Evolutionary conservation across 1,140 invertebrate species (phyloP).

Genomic region (Drosophila truncata): DNA sequence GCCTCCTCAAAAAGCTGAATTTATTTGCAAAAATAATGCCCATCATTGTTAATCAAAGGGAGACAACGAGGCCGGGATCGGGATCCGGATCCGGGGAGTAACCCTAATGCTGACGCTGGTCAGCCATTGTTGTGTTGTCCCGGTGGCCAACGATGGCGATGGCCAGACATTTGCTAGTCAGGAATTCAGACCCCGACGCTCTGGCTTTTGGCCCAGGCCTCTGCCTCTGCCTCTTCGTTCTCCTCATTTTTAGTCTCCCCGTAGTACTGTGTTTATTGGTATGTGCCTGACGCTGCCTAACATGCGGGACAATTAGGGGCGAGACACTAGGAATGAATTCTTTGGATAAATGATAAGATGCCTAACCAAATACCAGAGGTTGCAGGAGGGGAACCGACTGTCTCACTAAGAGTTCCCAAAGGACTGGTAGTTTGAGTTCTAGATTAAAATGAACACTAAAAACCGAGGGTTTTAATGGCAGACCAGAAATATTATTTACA

Average conservation of each 20-base stretch:
- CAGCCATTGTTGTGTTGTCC: slow-evolving; percentile 61
- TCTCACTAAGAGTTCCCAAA: not conserved
- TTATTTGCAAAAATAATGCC: slow-evolving; percentile 82
- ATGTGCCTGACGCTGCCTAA: slow-evolving; percentile 37
- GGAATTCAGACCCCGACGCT: slow-evolving; percentile 48
- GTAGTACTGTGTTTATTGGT: slow-evolving; percentile 50
- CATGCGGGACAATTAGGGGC: slow-evolving; percentile 15
- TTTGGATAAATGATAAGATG: not conserved
- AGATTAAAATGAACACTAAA: not conserved
- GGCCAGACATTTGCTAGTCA: slow-evolving; percentile 63
- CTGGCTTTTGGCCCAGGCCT: slow-evolving; percentile 46
- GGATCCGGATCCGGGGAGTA: slow-evolving; percentile 21
- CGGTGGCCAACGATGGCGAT: slow-evolving; percentile 35
- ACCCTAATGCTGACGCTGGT: slow-evolving; percentile 57
- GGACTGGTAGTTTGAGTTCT: not conserved
- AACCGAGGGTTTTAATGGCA: too few relatives aligned
- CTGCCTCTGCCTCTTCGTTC: not conserved
- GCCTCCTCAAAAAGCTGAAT: slow-evolving; percentile 38
- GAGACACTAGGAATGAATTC: not conserved
- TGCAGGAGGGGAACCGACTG: not conserved
- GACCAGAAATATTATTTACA: too few relatives aligned
- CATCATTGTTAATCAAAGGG: slow-evolving; percentile 78
- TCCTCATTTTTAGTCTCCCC: not conserved
- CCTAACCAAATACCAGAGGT: not conserved
- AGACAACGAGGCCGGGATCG: slow-evolving; percentile 12